Conservation (phyloP, 2,113 vertebrate genomes). For the Nycticebus coucang region DNA sequence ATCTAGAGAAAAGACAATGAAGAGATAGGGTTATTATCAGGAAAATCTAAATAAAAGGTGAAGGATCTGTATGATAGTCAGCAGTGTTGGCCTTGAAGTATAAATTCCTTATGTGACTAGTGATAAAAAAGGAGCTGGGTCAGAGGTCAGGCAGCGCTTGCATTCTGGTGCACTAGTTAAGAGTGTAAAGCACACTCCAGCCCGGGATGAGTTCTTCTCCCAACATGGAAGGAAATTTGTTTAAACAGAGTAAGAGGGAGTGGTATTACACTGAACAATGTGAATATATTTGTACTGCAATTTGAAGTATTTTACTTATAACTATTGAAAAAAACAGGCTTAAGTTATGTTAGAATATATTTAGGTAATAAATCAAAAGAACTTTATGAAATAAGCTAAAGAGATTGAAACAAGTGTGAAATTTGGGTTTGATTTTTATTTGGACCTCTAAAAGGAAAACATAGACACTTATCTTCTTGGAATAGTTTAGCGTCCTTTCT, state of each 20-base stretch:
- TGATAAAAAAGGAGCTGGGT: not conserved
- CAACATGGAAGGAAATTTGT: not conserved
- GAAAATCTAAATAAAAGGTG: not conserved
- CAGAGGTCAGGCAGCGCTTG: not conserved
- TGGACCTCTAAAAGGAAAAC: not conserved
- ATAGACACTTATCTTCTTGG: not conserved
- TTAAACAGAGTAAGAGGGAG: not conserved
- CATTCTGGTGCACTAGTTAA: not conserved
- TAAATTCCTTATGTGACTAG: not conserved
- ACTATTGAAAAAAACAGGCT: not conserved
- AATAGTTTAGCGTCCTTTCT: not conserved
- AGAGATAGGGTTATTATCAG: not conserved
- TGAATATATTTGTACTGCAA: not conserved
- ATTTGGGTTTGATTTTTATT: not conserved
- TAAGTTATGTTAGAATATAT: not conserved
- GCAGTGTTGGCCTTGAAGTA: not conserved
- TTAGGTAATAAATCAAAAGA: not conserved
- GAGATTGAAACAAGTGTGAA: not conserved
- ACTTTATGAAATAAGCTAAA: not conserved
- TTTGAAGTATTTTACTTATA: not conserved
- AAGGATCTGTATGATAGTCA: not conserved
- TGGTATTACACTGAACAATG: not conserved
- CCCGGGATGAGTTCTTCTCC: not conserved
- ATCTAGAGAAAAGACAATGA: not conserved
- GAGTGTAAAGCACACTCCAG: too few relatives aligned